Conservation (phyloP, 2,113 vertebrate species). For the Lichenostomus cassidix region DNA sequence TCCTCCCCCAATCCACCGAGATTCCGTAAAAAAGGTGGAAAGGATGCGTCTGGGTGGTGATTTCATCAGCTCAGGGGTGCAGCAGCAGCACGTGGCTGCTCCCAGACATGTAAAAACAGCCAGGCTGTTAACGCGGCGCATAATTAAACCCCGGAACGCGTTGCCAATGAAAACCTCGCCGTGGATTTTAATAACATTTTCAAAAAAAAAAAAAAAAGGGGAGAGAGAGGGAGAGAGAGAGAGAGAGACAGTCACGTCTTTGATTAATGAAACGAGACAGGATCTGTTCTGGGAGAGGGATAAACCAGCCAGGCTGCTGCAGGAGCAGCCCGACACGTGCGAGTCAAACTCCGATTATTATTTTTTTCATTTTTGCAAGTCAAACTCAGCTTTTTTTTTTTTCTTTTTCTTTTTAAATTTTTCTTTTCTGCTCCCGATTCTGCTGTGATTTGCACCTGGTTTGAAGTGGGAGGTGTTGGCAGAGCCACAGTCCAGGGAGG, state of each 20-base stretch:
- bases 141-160: conserved; percentile 17
- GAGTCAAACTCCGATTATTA: neutral
- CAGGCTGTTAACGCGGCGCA: neutral
- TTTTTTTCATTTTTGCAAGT: too few species aligned
- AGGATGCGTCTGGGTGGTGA: rapidly evolving
- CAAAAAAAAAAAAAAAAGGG: neutral
- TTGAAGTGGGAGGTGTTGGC: neutral
- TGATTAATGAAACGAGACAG: conserved; percentile 8
- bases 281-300: neutral
- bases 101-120: conserved; percentile 16
- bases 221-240: too few species aligned
- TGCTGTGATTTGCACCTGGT: neutral
- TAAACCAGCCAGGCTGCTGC: neutral
- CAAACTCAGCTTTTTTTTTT: too few species aligned
- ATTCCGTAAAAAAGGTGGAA: neutral
- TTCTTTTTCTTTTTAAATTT: neutral
- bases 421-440: neutral
- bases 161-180: conserved; percentile 33
- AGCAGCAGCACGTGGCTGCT: neutral
- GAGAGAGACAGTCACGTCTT: neutral
- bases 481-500: neutral
- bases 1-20: neutral
- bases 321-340: neutral
- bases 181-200: conserved; percentile 15
- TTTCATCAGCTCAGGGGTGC: neutral